These are phyloP conservation scores for Brassicogethes aeneus DNA, from an alignment of 2,888 invertebrate species.

Conservation along the genomic window DNA sequence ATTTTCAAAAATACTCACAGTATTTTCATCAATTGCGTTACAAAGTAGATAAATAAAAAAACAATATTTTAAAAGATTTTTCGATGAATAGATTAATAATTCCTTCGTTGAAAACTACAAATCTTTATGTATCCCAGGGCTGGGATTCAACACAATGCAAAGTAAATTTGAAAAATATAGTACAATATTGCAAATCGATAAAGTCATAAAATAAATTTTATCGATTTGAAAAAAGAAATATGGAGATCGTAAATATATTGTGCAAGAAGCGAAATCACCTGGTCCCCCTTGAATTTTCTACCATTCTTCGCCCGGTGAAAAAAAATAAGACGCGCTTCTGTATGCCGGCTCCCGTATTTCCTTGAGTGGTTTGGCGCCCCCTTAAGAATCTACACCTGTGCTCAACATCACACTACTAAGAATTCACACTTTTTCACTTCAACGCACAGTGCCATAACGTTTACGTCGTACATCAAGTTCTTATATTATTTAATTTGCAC, in stretches of 20 bases:
- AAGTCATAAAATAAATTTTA: background rate
- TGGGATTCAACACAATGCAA: background rate
- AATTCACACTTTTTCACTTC: conserved; percentile 4
- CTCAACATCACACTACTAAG: conserved; percentile 1
- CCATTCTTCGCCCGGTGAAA: background rate
- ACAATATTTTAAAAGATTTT: too few relatives aligned
- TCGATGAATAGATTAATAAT: too few relatives aligned
- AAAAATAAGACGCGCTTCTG: background rate
- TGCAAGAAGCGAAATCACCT: background rate
- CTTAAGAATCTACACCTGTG: conserved; percentile 11
- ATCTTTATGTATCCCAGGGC: too few relatives aligned
- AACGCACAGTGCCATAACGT: too few relatives aligned
- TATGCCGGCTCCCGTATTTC: conserved; percentile 5
- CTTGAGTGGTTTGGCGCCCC: conserved; percentile 7
- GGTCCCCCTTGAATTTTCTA: background rate
- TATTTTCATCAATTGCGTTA: too few relatives aligned
- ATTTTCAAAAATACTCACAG: too few relatives aligned
- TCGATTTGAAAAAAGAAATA: conserved; percentile 1
- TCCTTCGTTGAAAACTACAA: too few relatives aligned
- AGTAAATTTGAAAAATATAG: background rate
- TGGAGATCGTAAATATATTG: background rate
- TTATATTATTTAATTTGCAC: too few relatives aligned
- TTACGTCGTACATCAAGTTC: too few relatives aligned
- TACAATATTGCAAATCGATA: background rate
- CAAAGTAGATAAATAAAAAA: too few relatives aligned